phyloP scores from a whole-genome alignment of 2,113 vertebrate species.

The Phaetusa simplex region DNA sequence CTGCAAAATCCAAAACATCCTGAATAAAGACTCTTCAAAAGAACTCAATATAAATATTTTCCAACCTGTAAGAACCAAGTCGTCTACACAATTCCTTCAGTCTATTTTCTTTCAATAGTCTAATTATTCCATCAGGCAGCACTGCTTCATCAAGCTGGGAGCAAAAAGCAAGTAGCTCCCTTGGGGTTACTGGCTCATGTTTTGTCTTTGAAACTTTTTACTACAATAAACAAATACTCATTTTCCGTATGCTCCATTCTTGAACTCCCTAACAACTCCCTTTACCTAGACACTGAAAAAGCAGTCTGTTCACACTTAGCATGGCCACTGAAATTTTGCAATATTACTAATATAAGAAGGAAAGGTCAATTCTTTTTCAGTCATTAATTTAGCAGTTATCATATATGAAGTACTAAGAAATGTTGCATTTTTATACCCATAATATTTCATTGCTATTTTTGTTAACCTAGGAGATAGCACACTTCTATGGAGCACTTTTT shows the following conservation, averaged over 20 bases:
- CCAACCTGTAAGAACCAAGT: background rate
- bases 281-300: background rate
- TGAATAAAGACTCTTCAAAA: conserved; percentile 2
- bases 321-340: background rate
- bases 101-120: background rate
- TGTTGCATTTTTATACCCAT: background rate
- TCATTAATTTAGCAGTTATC: background rate
- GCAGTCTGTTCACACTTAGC: background rate
- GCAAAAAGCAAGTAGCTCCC: background rate
- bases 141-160: background rate
- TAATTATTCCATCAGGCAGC: background rate
- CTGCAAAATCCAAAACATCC: background rate
- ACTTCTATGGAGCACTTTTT: background rate
- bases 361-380: background rate
- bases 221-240: background rate
- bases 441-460: background rate
- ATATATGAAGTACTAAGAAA: background rate
- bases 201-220: background rate
- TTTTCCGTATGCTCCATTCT: background rate
- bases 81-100: background rate
- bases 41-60: background rate
- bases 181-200: background rate
- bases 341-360: background rate
- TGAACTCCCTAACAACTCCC: background rate
- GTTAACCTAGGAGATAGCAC: background rate